These are phyloP conservation scores for Acipenser transmontanus DNA, from an alignment of 2,797 vertebrate species.

Conservation along the genomic window DNA sequence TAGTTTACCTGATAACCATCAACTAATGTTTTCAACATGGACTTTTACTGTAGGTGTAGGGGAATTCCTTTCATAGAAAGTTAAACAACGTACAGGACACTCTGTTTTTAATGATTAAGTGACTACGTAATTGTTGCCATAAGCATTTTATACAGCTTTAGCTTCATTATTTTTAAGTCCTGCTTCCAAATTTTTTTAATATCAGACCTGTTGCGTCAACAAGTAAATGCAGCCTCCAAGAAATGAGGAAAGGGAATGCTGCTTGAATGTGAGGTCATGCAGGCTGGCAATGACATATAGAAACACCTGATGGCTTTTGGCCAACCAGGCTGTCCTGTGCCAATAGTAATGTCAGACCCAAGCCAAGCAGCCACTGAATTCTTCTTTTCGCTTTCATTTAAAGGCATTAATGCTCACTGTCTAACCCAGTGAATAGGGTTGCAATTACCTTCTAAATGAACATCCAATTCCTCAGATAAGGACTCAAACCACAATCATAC, in stretches of 20 bases:
- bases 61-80: no score
- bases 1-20: no score
- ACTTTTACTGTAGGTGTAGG: no score
- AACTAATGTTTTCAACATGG: no score
- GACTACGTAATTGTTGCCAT: no score
- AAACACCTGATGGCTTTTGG: slow-evolving; percentile 18
- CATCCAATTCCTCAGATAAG: not conserved
- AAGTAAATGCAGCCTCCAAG: slow-evolving; percentile 2
- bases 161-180: not conserved
- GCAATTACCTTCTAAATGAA: not conserved
- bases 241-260: not conserved
- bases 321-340: slow-evolving; percentile 11
- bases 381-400: not conserved
- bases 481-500: not conserved
- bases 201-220: not conserved
- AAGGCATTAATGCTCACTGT: not conserved
- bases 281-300: slow-evolving; percentile 13
- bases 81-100: no score
- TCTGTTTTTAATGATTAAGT: no score
- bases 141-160: not conserved
- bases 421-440: not conserved
- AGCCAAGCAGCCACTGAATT: not conserved
- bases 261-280: not conserved
- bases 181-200: no score
- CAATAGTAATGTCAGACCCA: slow-evolving; percentile 22